Evolutionary conservation across 2,888 invertebrate genomes (phyloP), one percentile per base, ranked within the genome.

Genomic region (Oscheius sp.): DNA sequence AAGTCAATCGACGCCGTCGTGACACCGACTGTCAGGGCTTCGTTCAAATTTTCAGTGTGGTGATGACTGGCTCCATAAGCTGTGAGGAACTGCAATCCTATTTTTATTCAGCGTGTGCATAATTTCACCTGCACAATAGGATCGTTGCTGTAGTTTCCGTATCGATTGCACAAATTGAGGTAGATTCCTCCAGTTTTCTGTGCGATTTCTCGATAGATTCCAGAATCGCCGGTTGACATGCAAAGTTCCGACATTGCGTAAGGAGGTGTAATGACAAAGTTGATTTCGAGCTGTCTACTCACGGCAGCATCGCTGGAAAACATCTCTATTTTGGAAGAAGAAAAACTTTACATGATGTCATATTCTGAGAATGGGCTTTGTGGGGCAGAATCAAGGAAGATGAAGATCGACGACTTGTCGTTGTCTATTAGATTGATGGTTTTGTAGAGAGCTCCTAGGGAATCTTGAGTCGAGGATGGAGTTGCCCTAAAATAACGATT

Each of bases 341-440:
- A 49, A 25, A 27, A 52, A 72, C 78, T 58, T n/a, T 46, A 78
- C 78, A 79, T 64, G 55, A 79, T 73, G 49, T 76, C 76, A 12
- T 73, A 46, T 41, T 74, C 61, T n/a, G 29, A 2, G 72, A 35
- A 16, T 25, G 18, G 27, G 18, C 35, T 49, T 25, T 72, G 55
- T 23, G 55, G 43, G 9, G 69, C 45, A 9, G 80, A 72, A 58
- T 76, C 76, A 5, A 76, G 73, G 74, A 80, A 80, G 45, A 80
- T 69, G 69, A 80, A 78, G 27, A 80, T 76, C 35, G 80, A 77
- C 0, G 77, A 78, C 53, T 80, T 80, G 46, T 80, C 80, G 55
- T 74, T 72, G 52, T 75, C 75, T 69, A 80, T 72, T 0, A 75
- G 73, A 46, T 52, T 55, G 45, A 80, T 18, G 9, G 80, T 73